Evolutionary conservation across 2,888 invertebrate species (phyloP).

Genomic region (Pristionchus mayeri): DNA sequence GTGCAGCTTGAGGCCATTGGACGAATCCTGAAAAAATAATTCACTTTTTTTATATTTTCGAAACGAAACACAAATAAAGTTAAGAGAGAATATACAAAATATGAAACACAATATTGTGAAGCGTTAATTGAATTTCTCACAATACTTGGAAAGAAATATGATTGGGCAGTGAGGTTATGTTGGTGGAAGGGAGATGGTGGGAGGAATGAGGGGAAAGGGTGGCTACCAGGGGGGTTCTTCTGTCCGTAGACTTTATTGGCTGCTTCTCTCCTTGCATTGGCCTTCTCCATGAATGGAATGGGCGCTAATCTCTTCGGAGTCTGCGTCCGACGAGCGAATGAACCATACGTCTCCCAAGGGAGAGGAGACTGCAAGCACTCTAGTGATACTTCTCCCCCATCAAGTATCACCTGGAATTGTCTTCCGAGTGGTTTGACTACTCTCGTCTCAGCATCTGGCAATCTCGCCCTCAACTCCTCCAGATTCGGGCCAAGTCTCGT

Average conservation of each 20-base stretch:
- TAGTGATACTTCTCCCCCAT: too few relatives aligned
- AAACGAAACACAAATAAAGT: too few relatives aligned
- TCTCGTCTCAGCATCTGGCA: neutral
- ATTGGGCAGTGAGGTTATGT: too few relatives aligned
- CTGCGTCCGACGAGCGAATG: neutral
- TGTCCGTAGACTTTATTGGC: neutral
- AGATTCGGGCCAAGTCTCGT: neutral
- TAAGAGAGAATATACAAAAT: too few relatives aligned
- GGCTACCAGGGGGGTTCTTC: slow-evolving; percentile 19
- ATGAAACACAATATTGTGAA: too few relatives aligned
- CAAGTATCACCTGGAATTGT: neutral
- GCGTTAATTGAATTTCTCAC: too few relatives aligned
- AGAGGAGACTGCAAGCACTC: neutral
- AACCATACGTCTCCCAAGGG: slow-evolving; percentile 9
- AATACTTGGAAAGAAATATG: too few relatives aligned
- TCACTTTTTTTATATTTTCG: neutral
- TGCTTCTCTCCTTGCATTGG: slow-evolving; percentile 32
- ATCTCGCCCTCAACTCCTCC: neutral
- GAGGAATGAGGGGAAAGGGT: neutral
- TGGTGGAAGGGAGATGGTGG: neutral
- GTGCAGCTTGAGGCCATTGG: slow-evolving; percentile 14
- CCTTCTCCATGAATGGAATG: neutral
- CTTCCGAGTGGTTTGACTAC: slow-evolving; percentile 17
- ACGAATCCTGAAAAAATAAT: neutral
- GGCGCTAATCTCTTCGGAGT: slow-evolving; percentile 17